These are phyloP conservation scores for Dasysyrphus tricinctus DNA, from an alignment of 2,888 invertebrate species.

Conservation along the genomic window DNA sequence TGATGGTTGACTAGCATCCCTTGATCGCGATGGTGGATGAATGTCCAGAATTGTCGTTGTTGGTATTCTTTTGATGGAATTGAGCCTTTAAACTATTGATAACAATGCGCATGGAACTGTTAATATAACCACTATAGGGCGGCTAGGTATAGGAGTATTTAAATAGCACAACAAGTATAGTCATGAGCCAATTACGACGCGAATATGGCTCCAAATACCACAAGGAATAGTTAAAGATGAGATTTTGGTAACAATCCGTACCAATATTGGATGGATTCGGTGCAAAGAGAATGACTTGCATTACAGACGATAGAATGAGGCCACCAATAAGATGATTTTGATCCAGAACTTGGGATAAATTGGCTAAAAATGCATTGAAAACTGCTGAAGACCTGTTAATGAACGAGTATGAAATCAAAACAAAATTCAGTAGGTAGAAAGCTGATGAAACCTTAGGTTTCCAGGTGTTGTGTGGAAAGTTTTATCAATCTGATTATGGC, in stretches of 20 bases:
- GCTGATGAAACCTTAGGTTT: constrained; percentile 87
- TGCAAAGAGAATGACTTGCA: constrained; percentile 91
- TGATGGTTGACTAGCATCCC: constrained; percentile 90
- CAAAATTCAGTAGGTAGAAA: neutral
- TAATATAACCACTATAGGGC: constrained; percentile 88
- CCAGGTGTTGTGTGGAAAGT: constrained; percentile 95
- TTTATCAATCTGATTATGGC: constrained; percentile 96
- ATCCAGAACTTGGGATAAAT: constrained; percentile 96
- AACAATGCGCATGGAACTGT: constrained; percentile 93
- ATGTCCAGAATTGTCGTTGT: constrained; percentile 91
- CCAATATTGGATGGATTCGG: constrained; percentile 89
- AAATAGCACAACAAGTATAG: constrained; percentile 95
- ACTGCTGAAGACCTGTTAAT: constrained; percentile 92
- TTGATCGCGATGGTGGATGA: constrained; percentile 84
- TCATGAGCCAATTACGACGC: constrained; percentile 96
- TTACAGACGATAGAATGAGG: constrained; percentile 92
- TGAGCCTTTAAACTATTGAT: constrained; percentile 96
- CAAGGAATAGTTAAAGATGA: constrained; percentile 89
- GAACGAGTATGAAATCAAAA: neutral
- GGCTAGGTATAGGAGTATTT: constrained; percentile 94
- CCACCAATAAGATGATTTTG: constrained; percentile 98
- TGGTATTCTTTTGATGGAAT: constrained; percentile 93
- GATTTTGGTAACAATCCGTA: constrained; percentile 86
- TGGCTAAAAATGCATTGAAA: constrained; percentile 97
- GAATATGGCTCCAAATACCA: constrained; percentile 94